Evolutionary conservation across 2,888 invertebrate species (phyloP).

Genomic region (Chirona hameri): DNA sequence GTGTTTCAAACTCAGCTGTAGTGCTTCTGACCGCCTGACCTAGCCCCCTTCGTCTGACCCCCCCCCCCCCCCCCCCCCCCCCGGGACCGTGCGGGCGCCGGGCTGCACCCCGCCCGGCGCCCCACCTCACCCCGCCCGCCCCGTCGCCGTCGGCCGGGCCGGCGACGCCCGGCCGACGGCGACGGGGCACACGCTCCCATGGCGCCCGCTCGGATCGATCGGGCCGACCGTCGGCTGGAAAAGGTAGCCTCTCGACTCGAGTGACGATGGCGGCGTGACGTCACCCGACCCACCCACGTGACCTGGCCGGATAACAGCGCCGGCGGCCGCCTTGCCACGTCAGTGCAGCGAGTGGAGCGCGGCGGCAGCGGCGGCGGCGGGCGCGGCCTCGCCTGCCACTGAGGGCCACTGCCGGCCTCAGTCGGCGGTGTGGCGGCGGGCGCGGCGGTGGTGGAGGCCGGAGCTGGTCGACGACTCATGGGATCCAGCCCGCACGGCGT

Average conservation of each 20-base stretch:
- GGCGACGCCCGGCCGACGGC: too few relatives aligned
- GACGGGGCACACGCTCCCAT: neutral
- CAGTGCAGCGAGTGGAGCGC: neutral
- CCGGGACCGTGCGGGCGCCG: neutral
- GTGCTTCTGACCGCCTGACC: too few relatives aligned
- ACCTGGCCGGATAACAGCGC: slow-evolving; percentile 27
- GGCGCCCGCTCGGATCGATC: neutral
- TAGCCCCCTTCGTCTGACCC: too few relatives aligned
- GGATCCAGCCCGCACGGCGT: neutral
- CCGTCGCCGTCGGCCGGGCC: neutral
- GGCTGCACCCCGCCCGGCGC: neutral
- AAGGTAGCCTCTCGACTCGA: neutral
- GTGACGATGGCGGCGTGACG: neutral
- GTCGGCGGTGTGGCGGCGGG: neutral
- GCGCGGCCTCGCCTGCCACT: neutral
- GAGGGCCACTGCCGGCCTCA: neutral
- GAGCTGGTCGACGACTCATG: too few relatives aligned
- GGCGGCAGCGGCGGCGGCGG: neutral
- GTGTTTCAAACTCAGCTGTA: too few relatives aligned
- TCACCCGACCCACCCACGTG: slow-evolving; percentile 2
- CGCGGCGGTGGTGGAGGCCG: neutral
- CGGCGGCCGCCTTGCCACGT: neutral
- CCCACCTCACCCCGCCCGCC: neutral
- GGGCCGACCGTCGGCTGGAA: neutral
- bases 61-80: too few relatives aligned